Percentiles rank a stretch among this genome's conserved stretches.
These are phyloP conservation scores for Trypoxylon attenuatum DNA, from an alignment of 2,888 invertebrate species.

Conservation along the genomic window DNA sequence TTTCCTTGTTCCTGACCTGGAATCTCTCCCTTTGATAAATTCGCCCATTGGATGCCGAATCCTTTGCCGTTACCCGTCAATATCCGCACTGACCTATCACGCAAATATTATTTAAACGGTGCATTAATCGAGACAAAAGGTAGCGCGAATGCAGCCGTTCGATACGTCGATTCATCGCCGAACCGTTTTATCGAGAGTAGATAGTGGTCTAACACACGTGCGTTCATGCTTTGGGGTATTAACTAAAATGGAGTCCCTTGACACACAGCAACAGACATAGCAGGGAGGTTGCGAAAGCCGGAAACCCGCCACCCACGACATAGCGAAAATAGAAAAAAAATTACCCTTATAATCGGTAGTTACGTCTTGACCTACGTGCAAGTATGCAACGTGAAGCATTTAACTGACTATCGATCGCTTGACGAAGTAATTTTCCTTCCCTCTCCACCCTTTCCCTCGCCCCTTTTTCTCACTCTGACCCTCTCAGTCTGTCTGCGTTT, in stretches of 20 bases:
- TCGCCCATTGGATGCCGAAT: constrained; percentile 41
- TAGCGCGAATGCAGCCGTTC: constrained; percentile 49
- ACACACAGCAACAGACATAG: no score
- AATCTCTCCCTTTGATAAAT: constrained; percentile 5
- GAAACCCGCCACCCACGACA: constrained; percentile 6
- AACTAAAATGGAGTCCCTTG: constrained; percentile 31
- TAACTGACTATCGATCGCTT: constrained; percentile 39
- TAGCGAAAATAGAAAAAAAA: constrained; percentile 21
- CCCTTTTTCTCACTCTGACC: neutral
- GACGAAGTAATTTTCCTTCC: neutral
- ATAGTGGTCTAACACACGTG: constrained; percentile 25
- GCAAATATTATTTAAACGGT: constrained; percentile 48
- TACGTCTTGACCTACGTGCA: constrained; percentile 24
- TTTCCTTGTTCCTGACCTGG: constrained; percentile 1
- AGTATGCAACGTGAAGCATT: constrained; percentile 27
- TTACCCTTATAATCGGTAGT: constrained; percentile 35
- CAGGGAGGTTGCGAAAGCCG: constrained; percentile 1
- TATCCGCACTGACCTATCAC: constrained; percentile 18
- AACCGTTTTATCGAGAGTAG: constrained; percentile 29
- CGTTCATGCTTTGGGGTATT: constrained; percentile 36
- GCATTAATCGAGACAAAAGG: constrained; percentile 36
- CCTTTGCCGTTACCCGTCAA: constrained; percentile 39
- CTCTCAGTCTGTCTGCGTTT: no score
- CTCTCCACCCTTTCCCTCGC: neutral
- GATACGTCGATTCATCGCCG: constrained; percentile 45